phyloP scores from a whole-genome alignment of 2,888 invertebrate species.

The Oscheius sp. region DNA sequence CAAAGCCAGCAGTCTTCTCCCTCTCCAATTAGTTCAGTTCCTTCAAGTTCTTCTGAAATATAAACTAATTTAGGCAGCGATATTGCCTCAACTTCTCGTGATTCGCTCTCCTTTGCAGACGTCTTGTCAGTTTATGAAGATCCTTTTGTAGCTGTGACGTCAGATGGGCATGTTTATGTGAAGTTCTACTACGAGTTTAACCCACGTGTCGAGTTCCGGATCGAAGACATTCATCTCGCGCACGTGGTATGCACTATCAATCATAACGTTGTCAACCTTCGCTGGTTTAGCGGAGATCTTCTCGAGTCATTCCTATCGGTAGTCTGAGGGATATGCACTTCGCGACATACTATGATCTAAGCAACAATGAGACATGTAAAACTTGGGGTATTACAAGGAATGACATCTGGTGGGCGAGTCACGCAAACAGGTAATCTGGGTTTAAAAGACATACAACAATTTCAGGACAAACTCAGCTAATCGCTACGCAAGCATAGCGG shows the following conservation, averaged over 20 bases:
- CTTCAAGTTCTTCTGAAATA: neutral
- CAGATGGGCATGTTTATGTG: conserved; percentile 39
- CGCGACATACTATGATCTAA: conserved; percentile 21
- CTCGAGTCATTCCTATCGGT: conserved; percentile 12
- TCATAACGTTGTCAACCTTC: too few species aligned
- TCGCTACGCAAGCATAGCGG: conserved; percentile 19
- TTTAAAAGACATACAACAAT: neutral
- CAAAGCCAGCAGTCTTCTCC: conserved; percentile 28
- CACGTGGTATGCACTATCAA: conserved; percentile 33
- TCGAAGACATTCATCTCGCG: conserved; percentile 34
- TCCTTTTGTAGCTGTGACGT: conserved; percentile 43
- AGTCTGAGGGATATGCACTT: conserved; percentile 33
- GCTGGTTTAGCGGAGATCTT: conserved; percentile 21
- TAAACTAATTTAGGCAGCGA: conserved; percentile 33
- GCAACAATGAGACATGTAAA: conserved; percentile 32
- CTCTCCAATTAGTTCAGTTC: conserved; percentile 33
- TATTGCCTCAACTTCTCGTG: conserved; percentile 41
- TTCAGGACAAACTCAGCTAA: conserved; percentile 20
- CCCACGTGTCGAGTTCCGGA: conserved; percentile 36
- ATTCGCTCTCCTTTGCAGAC: conserved; percentile 23
- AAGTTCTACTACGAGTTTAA: conserved; percentile 46
- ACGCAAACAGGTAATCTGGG: conserved; percentile 36
- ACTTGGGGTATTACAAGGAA: conserved; percentile 45
- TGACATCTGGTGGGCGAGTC: conserved; percentile 52
- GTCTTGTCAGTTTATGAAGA: conserved; percentile 44